A percentile compares a stretch with the other conserved stretches of the same genome.
phyloP scores from a whole-genome alignment of 1,140 invertebrate species.

The Euura lappo region DNA sequence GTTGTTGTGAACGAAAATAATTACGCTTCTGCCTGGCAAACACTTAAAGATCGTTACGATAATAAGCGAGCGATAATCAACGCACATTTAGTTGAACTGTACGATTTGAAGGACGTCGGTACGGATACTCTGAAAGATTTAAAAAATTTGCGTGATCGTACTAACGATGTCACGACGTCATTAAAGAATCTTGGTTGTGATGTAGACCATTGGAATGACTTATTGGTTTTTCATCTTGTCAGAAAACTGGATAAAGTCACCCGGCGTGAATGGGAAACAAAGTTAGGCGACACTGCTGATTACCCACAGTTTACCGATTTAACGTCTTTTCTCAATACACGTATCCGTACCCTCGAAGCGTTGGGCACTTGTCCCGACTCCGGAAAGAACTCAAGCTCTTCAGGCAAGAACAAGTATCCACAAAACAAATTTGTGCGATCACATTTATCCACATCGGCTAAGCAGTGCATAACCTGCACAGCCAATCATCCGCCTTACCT shows the following conservation, averaged over 20 bases:
- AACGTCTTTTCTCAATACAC: slow-evolving; percentile 22
- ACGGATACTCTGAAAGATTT: slow-evolving; percentile 18
- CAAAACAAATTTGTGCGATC: slow-evolving; percentile 13
- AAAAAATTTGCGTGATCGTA: slow-evolving; percentile 20
- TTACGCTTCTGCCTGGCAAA: slow-evolving; percentile 31
- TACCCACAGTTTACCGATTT: background rate
- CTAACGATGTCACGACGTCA: slow-evolving; percentile 23
- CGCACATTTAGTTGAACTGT: slow-evolving; percentile 29
- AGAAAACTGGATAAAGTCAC: slow-evolving; percentile 27
- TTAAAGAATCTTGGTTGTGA: slow-evolving; percentile 18
- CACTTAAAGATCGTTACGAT: slow-evolving; percentile 29
- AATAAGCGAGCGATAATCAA: slow-evolving; percentile 29
- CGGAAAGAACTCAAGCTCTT: background rate
- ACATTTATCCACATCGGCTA: background rate
- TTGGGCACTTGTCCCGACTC: background rate
- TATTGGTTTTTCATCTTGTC: slow-evolving; percentile 27
- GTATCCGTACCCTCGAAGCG: background rate
- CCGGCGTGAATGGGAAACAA: slow-evolving; percentile 24
- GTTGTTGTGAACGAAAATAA: slow-evolving; percentile 8
- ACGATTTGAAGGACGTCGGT: slow-evolving; percentile 22
- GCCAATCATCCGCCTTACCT: slow-evolving; percentile 19
- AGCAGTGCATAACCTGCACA: slow-evolving; percentile 19
- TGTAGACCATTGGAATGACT: slow-evolving; percentile 27
- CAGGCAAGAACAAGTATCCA: background rate
- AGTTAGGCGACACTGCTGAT: background rate